phyloP scores from a whole-genome alignment of 2,888 invertebrate species.

The Apamea anceps region DNA sequence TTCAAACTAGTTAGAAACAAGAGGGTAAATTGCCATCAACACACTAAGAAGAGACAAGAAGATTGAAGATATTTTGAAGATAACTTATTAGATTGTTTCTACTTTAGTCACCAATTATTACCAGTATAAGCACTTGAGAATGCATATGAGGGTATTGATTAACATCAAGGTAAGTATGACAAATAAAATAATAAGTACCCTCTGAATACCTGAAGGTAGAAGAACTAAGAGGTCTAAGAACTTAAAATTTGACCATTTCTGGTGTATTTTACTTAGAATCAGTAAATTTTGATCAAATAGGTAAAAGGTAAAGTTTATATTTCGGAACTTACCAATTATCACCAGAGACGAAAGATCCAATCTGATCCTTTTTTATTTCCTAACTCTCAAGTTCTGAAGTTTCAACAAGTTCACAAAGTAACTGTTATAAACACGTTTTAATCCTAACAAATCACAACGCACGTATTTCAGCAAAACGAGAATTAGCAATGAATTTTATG shows the following conservation, averaged over 20 bases:
- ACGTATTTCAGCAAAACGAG: conserved; percentile 4
- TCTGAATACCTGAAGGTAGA: not conserved
- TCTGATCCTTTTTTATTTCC: not conserved
- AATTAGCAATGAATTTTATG: not conserved
- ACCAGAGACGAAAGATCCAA: not conserved
- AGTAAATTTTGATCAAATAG: not conserved
- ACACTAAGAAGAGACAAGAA: not conserved
- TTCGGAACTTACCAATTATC: conserved; percentile 27
- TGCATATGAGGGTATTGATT: not conserved
- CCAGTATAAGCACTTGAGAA: not conserved
- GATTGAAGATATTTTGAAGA: not conserved
- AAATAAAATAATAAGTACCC: not conserved
- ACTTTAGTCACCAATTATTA: not conserved
- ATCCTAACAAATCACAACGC: conserved; percentile 29
- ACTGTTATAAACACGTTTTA: not conserved
- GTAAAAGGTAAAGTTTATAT: not conserved
- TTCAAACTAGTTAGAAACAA: not conserved
- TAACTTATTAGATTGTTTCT: not conserved
- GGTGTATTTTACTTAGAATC: not conserved
- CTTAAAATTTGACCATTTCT: not conserved
- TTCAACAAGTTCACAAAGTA: not conserved
- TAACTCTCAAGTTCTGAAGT: not conserved
- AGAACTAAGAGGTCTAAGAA: no score
- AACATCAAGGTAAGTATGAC: not conserved
- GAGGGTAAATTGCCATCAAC: not conserved